Base-by-base conservation (phyloP, 1,140 invertebrate genomes). In the Brachionus manjavacas region DNA sequence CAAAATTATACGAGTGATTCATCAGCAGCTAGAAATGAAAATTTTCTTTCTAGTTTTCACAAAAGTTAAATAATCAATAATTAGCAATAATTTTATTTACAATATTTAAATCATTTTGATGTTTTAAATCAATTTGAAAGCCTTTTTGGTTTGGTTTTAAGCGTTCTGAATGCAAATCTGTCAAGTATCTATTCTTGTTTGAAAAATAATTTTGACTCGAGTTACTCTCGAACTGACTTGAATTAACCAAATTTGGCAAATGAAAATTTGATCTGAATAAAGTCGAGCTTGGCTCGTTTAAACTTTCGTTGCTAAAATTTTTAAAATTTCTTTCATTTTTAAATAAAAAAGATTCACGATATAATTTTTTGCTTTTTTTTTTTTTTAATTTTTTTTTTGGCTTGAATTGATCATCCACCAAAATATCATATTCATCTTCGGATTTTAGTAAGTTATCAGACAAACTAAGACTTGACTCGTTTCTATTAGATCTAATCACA, bases 61-160 rank as follows among this genome's bases (percentile, higher is more conserved):
- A 3, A 7, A 72, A 72, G n/a, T 20, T 16, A 72, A 72, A 41
- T 43, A 41, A 35, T 39, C 41, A 72, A 72, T 72, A 72, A 72
- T 72, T 72, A 39, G 68, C 68, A 72, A 72, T 72, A 39, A 72
- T 41, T 72, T 72, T 72, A 72, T 72, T 72, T 43, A 72, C 68
- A 72, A 72, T 41, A 72, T 72, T 72, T 20, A 72, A 72, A 12
- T 72, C 12, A 72, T 72, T 72, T 72, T 72, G 68, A 72, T 72
- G 35, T 41, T 72, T 72, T 6, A 41, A 41, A 41, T 72, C 68
- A n/a, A 43, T 41, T 23, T 72, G 68, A 20, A 39, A 72, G 39
- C 16, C 16, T 39, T 41, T 41, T 39, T 41, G 31, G 16, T 20
- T 72, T 39, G n/a, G 12, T 72, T 72, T n/a, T 9, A 20, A 8